phyloP scores from a whole-genome alignment of 2,113 vertebrate genomes.

The Antechinus stuartii region DNA sequence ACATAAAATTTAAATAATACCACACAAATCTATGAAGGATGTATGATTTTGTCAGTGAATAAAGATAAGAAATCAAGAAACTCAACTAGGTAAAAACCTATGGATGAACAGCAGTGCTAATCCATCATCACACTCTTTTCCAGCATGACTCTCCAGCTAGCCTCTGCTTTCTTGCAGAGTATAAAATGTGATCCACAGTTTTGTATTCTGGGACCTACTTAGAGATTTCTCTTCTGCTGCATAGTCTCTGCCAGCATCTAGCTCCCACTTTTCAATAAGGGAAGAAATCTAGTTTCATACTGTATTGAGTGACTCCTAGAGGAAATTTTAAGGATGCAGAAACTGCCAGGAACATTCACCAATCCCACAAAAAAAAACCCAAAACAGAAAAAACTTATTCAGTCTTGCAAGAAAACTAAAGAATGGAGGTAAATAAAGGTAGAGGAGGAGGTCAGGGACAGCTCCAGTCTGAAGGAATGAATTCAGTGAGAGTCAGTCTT shows the following conservation, averaged over 20 bases:
- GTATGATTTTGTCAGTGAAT: background rate
- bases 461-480: background rate
- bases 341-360: background rate
- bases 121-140: background rate
- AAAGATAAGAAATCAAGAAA: background rate
- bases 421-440: background rate
- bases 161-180: background rate
- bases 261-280: background rate
- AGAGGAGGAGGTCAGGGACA: background rate
- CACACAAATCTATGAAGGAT: background rate
- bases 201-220: background rate
- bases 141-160: background rate
- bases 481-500: background rate
- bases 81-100: background rate
- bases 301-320: background rate
- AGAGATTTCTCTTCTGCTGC: background rate
- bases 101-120: background rate
- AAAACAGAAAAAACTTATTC: background rate
- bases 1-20: background rate
- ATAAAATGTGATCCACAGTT: background rate
- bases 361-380: background rate
- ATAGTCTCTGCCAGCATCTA: background rate
- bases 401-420: background rate
- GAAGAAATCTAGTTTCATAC: background rate
- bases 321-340: background rate